Conservation (phyloP, 2,113 vertebrate genomes). For the Sapayoa aenigma region DNA sequence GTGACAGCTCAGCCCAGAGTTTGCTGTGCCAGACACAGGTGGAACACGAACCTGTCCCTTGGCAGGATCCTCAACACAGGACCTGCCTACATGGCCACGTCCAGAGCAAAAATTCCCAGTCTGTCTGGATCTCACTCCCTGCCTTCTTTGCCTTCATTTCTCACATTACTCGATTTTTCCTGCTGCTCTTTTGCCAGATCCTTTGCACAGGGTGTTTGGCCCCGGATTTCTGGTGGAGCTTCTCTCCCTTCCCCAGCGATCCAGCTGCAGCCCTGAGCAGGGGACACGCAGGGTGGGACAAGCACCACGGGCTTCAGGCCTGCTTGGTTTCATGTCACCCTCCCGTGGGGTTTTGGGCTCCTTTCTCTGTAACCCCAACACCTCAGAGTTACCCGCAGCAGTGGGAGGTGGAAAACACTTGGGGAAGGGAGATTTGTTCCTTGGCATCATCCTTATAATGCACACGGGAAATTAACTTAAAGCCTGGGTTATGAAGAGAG, state of each 20-base stretch:
- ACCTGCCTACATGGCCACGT: no score
- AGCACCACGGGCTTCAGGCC: fast-evolving
- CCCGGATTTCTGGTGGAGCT: fast-evolving
- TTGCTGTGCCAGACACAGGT: no score
- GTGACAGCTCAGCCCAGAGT: not conserved
- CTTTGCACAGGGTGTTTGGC: no score
- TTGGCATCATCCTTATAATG: not conserved
- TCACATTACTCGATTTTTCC: no score
- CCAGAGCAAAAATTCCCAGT: not conserved
- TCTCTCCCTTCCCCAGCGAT: fast-evolving
- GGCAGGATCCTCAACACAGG: not conserved
- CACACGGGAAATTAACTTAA: slow-evolving; percentile 40
- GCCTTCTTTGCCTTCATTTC: no score
- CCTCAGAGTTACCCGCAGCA: not conserved
- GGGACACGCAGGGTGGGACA: fast-evolving
- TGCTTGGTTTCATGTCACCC: not conserved
- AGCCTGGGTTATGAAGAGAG: slow-evolving; percentile 53
- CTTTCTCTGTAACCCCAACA: not conserved
- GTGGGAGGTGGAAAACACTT: fast-evolving
- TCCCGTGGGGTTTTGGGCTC: not conserved
- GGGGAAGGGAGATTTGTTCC: not conserved
- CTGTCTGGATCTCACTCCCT: not conserved
- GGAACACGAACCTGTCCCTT: not conserved
- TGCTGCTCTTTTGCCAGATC: no score
- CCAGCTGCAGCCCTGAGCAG: not conserved